Evolutionary conservation across 1,140 invertebrate genomes (phyloP), one percentile per base, ranked within the genome.

Genomic region (Nomia melanderi): DNA sequence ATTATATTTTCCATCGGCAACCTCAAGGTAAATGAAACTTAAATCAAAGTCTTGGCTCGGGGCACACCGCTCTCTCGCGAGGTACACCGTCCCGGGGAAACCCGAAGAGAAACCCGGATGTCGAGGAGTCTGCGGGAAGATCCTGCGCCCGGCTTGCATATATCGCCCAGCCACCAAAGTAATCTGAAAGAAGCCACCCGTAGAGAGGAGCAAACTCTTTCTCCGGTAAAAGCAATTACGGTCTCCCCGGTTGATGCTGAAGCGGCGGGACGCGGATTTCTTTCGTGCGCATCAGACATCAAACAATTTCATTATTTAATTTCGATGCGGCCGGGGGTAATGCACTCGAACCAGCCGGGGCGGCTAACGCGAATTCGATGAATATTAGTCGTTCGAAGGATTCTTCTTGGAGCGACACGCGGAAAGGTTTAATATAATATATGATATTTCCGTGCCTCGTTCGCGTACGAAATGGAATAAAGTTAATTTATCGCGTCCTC

Each of bases 1-100:
- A 86, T 86, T 83, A 86, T 86, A 86, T 86, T 83, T 82, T 81
- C 67, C 66, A 67, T 73, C 53, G 72, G 50, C 23, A 71, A 79
- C 72, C 69, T 82, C 72, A 76, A 82, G 82, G 69, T 83, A 84
- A 86, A 86, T 83, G 81, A 84, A 86, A 86, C 64, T 86, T 79
- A 81, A 84, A 84, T 86, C 78, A 86, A 84, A 86, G 76, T 84
- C 76, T 72, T 79, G 56, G 53, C 69, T 71, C 41, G 39, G 12
- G 56, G 65, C 56, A 67, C 27, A 44, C 47, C 57, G 75, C 57
- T 69, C 29, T 50, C 54, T 31, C 23, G 47, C 62, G 50, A 47
- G 59, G 79, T 65, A 59, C 44, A 29, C 54, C 3, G 39, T 11
- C 1, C 1, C 14, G 17, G 17, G 47, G 14, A 17, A 17, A 39